Evolutionary conservation across 2,113 vertebrate genomes (phyloP).

Genomic region (Riparia riparia): DNA sequence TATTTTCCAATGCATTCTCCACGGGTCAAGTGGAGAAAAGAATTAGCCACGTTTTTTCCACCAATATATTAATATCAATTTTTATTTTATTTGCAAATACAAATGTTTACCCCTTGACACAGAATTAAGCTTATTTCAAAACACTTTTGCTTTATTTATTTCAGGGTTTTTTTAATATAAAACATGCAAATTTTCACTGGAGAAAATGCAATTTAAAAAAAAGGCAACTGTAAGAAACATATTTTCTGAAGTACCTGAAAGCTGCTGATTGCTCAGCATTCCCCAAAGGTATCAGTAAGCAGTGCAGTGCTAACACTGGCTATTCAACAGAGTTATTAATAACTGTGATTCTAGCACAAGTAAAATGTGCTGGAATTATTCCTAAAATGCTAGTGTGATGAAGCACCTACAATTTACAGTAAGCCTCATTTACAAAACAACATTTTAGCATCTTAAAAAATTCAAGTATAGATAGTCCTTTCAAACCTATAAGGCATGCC

Average conservation of each 20-base stretch:
- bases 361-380: background rate
- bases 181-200: background rate
- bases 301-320: background rate
- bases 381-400: background rate
- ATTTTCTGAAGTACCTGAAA: background rate
- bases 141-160: background rate
- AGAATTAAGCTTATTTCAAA: background rate
- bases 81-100: background rate
- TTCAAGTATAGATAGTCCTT: background rate
- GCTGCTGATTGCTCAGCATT: background rate
- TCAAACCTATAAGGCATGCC: background rate
- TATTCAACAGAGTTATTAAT: background rate
- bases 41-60: background rate
- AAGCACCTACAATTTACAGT: background rate
- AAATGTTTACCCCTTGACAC: background rate
- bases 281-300: background rate
- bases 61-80: accelerated
- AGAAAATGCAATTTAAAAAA: background rate
- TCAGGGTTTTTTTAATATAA: background rate
- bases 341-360: background rate
- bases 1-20: background rate
- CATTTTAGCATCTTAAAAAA: background rate
- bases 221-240: background rate
- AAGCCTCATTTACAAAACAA: background rate
- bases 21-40: background rate